Percentiles rank a stretch among this genome's conserved stretches.
Conservation (phyloP, 2,797 vertebrate genomes). For the Chaenodraco wilsoni region DNA sequence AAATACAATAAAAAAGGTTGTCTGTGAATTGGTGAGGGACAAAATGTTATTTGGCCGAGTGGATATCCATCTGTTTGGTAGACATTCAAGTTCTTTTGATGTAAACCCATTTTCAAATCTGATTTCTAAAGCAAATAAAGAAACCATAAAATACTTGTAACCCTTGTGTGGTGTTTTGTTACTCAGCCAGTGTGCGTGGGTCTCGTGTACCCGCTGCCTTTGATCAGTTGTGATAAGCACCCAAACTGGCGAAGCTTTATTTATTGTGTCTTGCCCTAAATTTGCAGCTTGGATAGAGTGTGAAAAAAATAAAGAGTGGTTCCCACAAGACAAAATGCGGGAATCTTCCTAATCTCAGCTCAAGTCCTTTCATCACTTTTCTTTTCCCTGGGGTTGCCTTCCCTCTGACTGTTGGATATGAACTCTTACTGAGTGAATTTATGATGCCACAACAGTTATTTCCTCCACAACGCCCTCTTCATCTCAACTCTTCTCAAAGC, state of each 20-base stretch:
- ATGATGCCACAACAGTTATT: conserved; percentile 30
- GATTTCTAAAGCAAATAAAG: conserved; percentile 35
- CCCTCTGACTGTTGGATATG: conserved; percentile 1
- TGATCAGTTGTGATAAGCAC: too few species aligned
- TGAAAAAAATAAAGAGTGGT: too few species aligned
- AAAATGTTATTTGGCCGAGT: conserved; percentile 59
- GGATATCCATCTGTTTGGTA: conserved; percentile 36
- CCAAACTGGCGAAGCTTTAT: too few species aligned
- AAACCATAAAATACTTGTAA: conserved; percentile 6
- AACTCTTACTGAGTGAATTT: conserved; percentile 8
- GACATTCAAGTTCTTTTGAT: conserved; percentile 17
- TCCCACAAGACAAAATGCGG: too few species aligned
- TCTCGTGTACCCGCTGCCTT: too few species aligned
- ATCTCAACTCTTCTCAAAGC: conserved; percentile 37
- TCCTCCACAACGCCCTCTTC: conserved; percentile 24
- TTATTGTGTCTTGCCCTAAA: too few species aligned
- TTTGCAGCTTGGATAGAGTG: too few species aligned
- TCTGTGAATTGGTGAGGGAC: conserved; percentile 28
- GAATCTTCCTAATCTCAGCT: conserved; percentile 20
- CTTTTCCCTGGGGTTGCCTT: not conserved
- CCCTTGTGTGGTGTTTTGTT: too few species aligned
- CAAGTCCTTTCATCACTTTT: not conserved
- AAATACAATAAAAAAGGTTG: conserved; percentile 27
- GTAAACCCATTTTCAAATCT: conserved; percentile 33
- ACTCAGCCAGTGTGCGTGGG: too few species aligned